phyloP scores from a whole-genome alignment of 2,113 vertebrate genomes.

The Tor tambroides region DNA sequence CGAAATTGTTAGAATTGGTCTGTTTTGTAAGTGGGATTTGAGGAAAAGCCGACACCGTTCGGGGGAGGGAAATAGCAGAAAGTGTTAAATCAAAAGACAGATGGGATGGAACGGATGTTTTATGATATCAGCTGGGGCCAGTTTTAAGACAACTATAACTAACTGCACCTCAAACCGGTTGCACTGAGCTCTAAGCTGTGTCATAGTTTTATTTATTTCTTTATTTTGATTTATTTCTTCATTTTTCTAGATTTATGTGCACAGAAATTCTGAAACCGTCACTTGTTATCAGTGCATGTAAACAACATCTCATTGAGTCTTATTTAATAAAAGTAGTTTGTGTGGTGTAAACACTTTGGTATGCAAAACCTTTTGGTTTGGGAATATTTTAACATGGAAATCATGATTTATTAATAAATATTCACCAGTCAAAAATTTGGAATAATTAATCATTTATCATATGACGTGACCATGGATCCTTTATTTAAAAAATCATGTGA shows the following conservation, averaged over 20 bases:
- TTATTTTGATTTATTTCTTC: neutral
- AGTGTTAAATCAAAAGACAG: constrained; percentile 24
- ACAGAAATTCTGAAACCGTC: neutral
- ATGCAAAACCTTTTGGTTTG: neutral
- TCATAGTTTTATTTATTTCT: neutral
- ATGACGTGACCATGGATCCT: too few relatives aligned
- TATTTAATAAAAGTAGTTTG: neutral
- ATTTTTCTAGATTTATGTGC: constrained; percentile 3
- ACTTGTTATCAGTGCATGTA: neutral
- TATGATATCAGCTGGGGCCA: neutral
- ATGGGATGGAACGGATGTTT: constrained; percentile 12
- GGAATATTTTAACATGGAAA: neutral
- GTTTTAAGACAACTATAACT: neutral
- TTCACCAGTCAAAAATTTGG: too few relatives aligned
- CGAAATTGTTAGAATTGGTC: neutral
- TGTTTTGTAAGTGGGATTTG: neutral
- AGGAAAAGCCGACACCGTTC: neutral
- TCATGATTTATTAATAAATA: neutral
- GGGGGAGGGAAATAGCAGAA: neutral
- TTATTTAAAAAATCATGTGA: too few relatives aligned
- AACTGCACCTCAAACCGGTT: neutral
- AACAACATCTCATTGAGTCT: neutral
- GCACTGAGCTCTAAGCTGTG: neutral
- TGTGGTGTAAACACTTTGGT: neutral
- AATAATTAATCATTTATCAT: too few relatives aligned